Evolutionary conservation across 2,888 invertebrate species (phyloP), one percentile per base, ranked within the genome.

Genomic region (Parnassius apollo): DNA sequence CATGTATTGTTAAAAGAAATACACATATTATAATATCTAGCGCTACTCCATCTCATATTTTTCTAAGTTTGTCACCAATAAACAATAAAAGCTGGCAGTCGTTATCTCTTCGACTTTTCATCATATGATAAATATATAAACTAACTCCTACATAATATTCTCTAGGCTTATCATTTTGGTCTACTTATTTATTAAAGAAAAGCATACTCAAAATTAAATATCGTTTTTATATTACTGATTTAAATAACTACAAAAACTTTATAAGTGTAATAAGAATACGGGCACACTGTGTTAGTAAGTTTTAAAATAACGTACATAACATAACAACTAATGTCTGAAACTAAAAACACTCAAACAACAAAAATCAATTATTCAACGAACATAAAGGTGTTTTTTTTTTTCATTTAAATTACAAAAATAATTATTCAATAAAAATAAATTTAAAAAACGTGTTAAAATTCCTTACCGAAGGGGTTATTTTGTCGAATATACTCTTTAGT

Each of bases 401-500:
- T n/a, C n/a, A 71, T 71, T 74, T 75, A 76, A 85, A 81, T 71
- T 82, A 75, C 76, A 83, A 78, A 83, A 79, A 72, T 83, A 82
- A 81, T 75, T 49, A 9, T 2, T 81, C 86, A 82, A 71, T 68
- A 69, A 75, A 71, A 73, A 73, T 80, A 75, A 81, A 83, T 82
- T 81, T 81, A 84, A 88, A 89, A 88, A 84, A 88, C 88, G 91
- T 91, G 88, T 91, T 86, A 90, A 91, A 91, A 91, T 90, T 91
- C 91, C 92, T 92, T 92, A 92, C 92, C 92, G 92, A 92, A 91
- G 92, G 92, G 86, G 92, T 92, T 91, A 92, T 92, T 92, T 92
- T 92, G 92, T 92, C 92, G 92, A 92, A 92, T 90, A 92, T 92
- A 91, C 92, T 92, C 92, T 92, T 92, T 91, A 92, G 92, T 75